Evolutionary conservation across 2,797 vertebrate species (phyloP), one percentile per base, ranked within the genome.

Genomic region (Hapalemur alaotrensis): DNA sequence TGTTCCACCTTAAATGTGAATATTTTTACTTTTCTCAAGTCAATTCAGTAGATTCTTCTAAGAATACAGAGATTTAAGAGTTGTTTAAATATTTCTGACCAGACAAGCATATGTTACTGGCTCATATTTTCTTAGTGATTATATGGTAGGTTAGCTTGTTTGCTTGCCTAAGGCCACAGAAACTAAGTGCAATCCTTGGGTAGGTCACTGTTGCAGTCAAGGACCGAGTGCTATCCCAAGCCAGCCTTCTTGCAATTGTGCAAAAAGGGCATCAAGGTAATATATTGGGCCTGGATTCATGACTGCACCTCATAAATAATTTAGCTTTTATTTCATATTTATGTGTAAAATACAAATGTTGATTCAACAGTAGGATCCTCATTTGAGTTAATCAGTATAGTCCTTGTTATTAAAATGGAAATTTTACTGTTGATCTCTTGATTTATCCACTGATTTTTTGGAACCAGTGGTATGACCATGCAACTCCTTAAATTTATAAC

Each of bases 401-500:
- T 41, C 7, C 17, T 96, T 91, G 38, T 18, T 67, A 63, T n/a
- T 38, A 30, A 75, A 78, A 95, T 90, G 30, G 28, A 61, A 84
- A 94, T 78, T 46, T 85, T 18, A 84, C 23, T 82, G 35, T 22
- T 70, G 14, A 85, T 70, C 13, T 48, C 61, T 76, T 79, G 23
- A 81, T 82, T 79, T 72, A 20, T 70, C 4, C 15, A 43, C 8
- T 70, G 93, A 23, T 15, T 67, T 78, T 82, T 91, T 81, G 46
- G 69, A 85, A 78, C 48, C 4, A 20, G 18, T 38, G 12, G 1
- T 67, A 2, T 70, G 22, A n/a, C 3, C n/a, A 50, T 20, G 38
- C 23, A 46, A n/a, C 28, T 50, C 32, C 28, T 91, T 50, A 72
- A n/a, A 38, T 63, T 67, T 75, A 46, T 61, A 79, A 96, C 84